Evolutionary conservation across 35 echinoderm and acorn worm species (phyloP), one percentile per base, ranked within the genome.

Genomic region (Hemicentrotus pulcherrimus): DNA sequence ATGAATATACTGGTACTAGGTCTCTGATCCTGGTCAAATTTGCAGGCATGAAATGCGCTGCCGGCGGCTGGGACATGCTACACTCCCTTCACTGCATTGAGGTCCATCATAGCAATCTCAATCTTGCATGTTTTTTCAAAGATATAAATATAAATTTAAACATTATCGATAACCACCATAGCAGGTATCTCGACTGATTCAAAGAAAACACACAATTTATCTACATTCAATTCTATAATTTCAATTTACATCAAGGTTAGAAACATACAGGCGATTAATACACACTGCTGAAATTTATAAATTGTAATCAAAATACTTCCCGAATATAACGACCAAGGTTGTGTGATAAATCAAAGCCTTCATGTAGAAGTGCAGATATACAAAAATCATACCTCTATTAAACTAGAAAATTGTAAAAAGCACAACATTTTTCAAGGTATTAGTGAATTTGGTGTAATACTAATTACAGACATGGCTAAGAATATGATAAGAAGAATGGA

Each of bases 401-500:
- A 78, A n/a, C 24, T 78, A 28, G 19, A 70, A 78, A 78, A 22
- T 78, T 78, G 15, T 78, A 22, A 78, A 78, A n/a, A 78, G 65
- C 65, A 78, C 65, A 78, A 78, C 19, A 78, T 78, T n/a, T 41
- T 78, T 78, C 65, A 78, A 78, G 65, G 65, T 78, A 78, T 78
- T 78, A 28, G 65, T 78, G 65, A 78, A 78, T 78, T 78, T 78
- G 65, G 65, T 78, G 24, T n/a, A 22, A n/a, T 78, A n/a, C 65
- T 78, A 78, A 78, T 78, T 18, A 78, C 24, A 78, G 24, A 22
- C 65, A 78, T 4, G 65, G 65, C 65, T 78, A 78, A 78, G 65
- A 78, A 14, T 78, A 55, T 55, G 15, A 55, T 10, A 55, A 55
- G 10, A 78, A 28, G 19, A 78, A 78, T 78, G 65, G 65, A 78